These are phyloP conservation scores for Diplodus puntazzo DNA, from an alignment of 2,797 vertebrate genomes.

Conservation along the genomic window DNA sequence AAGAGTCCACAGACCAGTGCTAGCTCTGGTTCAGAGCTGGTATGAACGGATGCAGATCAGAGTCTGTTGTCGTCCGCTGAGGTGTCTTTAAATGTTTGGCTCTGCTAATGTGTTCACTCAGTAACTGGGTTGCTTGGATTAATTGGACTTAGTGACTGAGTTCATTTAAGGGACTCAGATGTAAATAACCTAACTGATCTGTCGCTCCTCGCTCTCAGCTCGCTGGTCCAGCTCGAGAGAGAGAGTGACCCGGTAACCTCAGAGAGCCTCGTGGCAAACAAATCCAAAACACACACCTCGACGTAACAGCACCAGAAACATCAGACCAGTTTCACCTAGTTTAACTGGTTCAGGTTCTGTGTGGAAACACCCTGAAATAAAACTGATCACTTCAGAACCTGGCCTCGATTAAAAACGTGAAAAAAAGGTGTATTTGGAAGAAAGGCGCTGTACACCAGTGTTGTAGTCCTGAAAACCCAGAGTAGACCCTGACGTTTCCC, in stretches of 20 bases:
- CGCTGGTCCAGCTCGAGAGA: conserved; percentile 33
- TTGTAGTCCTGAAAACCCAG: no score
- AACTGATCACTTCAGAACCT: background rate
- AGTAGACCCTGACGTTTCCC: no score
- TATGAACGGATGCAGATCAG: background rate
- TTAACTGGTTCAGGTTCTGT: background rate
- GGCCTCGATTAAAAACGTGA: no score
- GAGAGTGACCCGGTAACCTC: conserved; percentile 53
- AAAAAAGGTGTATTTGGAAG: no score
- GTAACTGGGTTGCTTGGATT: conserved; percentile 39
- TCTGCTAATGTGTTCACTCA: conserved; percentile 4
- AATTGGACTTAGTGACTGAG: conserved; percentile 56
- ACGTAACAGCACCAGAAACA: background rate
- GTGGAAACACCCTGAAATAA: background rate
- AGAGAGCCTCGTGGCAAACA: background rate
- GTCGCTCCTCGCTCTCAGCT: background rate
- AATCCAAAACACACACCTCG: background rate
- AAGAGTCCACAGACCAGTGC: no score
- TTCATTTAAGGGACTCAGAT: conserved; percentile 50
- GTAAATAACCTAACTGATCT: conserved; percentile 29
- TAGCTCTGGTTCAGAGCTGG: background rate
- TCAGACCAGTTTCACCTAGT: background rate
- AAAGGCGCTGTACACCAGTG: no score
- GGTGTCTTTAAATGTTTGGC: conserved; percentile 1
- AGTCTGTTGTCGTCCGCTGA: background rate